Percentiles rank a stretch among this genome's conserved stretches.
Evolutionary conservation across 2,113 vertebrate genomes (phyloP).

Genomic region (Macaca nemestrina): DNA sequence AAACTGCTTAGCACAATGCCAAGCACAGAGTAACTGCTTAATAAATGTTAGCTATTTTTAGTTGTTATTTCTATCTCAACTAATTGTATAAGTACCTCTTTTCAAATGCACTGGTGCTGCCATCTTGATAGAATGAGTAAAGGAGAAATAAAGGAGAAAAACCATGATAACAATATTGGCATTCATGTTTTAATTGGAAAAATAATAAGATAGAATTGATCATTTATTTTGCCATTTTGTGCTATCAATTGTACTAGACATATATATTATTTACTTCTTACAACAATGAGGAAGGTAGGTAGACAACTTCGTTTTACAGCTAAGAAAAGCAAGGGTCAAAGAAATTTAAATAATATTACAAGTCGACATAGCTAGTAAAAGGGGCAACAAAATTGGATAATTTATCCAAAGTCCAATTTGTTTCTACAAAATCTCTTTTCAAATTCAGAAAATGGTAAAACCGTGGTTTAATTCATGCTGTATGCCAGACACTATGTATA

Average conservation of each 20-base stretch:
- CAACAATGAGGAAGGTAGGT: not conserved
- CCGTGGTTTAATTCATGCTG: not conserved
- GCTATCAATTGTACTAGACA: not conserved
- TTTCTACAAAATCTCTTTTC: not conserved
- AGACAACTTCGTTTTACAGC: not conserved
- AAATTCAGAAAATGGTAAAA: not conserved
- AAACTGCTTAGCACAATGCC: not conserved
- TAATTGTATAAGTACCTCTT: not conserved
- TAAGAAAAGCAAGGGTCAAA: not conserved
- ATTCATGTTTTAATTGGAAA: not conserved
- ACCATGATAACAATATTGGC: not conserved
- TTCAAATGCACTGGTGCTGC: not conserved
- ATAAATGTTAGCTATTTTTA: not conserved
- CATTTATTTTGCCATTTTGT: not conserved
- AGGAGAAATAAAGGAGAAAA: not conserved
- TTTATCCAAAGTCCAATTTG: not conserved
- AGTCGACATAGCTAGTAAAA: not conserved
- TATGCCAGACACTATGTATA: not conserved
- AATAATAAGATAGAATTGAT: not conserved
- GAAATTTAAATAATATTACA: not conserved
- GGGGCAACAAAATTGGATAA: not conserved
- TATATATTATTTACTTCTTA: not conserved
- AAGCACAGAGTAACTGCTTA: not conserved
- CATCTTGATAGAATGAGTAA: not conserved
- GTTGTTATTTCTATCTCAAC: not conserved